Conservation (phyloP, 2,888 invertebrate genomes). For the Drosophila subquinaria region DNA sequence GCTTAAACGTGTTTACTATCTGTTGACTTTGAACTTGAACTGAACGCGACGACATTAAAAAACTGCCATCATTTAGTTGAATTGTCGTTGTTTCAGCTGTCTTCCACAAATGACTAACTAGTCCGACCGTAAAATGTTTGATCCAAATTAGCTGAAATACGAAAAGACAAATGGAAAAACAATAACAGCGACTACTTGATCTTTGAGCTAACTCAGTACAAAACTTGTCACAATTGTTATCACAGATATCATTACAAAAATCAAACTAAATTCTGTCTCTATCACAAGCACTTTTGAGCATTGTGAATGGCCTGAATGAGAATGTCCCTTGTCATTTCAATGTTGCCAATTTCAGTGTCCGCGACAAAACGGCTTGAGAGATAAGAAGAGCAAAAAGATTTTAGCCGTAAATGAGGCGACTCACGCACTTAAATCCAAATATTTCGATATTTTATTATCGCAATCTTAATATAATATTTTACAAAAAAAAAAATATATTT, state of each 20-base stretch:
- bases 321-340: constrained; percentile 13
- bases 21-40: constrained; percentile 63
- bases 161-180: neutral
- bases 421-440: constrained; percentile 29
- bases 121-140: constrained; percentile 20
- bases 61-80: constrained; percentile 27
- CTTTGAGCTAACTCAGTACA: neutral
- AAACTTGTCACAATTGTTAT: constrained; percentile 4
- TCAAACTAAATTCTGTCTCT: no score
- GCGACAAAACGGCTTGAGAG: constrained; percentile 10
- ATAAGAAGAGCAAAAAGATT: constrained; percentile 33
- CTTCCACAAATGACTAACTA: constrained; percentile 5
- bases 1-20: constrained; percentile 15
- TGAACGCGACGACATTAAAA: constrained; percentile 33
- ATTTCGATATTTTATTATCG: neutral
- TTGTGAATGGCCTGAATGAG: constrained; percentile 3
- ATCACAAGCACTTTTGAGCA: neutral
- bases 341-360: constrained; percentile 18
- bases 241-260: neutral
- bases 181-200: constrained; percentile 4
- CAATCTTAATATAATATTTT: neutral
- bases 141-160: neutral
- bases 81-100: constrained; percentile 17
- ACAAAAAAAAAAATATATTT: no score
- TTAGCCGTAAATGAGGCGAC: constrained; percentile 21